These are phyloP conservation scores for Archivesica marissinica DNA, from an alignment of 1,140 invertebrate species.

Conservation along the genomic window DNA sequence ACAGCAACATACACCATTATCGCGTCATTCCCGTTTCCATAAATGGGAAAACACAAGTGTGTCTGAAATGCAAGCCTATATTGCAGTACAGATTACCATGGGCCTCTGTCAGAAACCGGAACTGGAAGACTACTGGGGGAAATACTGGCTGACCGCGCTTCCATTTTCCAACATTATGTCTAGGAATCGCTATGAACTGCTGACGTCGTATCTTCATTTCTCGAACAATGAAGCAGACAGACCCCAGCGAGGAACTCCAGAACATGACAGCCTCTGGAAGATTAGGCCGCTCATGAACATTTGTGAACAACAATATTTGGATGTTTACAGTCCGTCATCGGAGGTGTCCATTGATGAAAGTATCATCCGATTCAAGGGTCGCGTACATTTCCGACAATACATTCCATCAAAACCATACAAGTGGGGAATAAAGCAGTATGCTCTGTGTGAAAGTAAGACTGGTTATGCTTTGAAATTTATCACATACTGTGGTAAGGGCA, in stretches of 20 bases:
- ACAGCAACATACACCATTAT: too few relatives aligned
- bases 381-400: neutral
- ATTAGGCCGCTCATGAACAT: neutral
- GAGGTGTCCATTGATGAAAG: neutral
- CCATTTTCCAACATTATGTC: neutral
- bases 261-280: neutral
- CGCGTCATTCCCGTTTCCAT: too few relatives aligned
- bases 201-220: constrained; percentile 19
- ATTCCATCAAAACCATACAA: constrained; percentile 1
- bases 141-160: neutral
- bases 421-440: constrained; percentile 5
- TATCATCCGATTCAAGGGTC: neutral
- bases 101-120: too few relatives aligned
- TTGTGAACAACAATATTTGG: neutral
- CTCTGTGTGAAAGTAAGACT: constrained; percentile 30
- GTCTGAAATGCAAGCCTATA: too few relatives aligned
- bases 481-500: constrained; percentile 9
- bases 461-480: constrained; percentile 15
- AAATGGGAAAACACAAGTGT: too few relatives aligned
- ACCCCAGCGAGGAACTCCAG: neutral
- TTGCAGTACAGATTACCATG: too few relatives aligned
- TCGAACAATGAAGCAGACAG: constrained; percentile 3
- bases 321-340: neutral
- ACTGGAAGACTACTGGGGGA: constrained; percentile 8
- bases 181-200: constrained; percentile 11